Percentiles rank a stretch among this genome's conserved stretches.
Evolutionary conservation across 1,140 invertebrate genomes (phyloP).

Genomic region (Antheraea pernyi): DNA sequence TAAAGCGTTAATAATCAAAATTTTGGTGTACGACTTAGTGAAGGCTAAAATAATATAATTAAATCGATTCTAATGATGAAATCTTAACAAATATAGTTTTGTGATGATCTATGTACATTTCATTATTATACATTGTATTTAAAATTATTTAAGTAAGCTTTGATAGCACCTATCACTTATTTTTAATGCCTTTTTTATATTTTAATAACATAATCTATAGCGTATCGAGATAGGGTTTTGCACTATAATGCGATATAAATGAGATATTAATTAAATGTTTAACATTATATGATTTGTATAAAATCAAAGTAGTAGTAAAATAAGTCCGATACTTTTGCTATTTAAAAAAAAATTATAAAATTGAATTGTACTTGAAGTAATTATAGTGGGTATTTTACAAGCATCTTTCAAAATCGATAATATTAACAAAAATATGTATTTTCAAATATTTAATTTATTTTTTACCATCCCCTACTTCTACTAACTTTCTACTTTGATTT

Average conservation of each 20-base stretch:
- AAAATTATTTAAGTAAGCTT: constrained; percentile 64
- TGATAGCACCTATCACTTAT: constrained; percentile 66
- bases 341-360: too few relatives aligned
- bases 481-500: too few relatives aligned
- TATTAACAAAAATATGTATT: too few relatives aligned
- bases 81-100: constrained; percentile 16
- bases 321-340: too few relatives aligned
- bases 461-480: too few relatives aligned
- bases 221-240: background rate
- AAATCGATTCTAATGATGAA: background rate
- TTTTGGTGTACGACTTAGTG: constrained; percentile 5
- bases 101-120: constrained; percentile 38
- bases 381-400: too few relatives aligned
- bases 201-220: background rate
- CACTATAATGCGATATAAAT: background rate
- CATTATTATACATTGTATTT: constrained; percentile 25
- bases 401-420: too few relatives aligned
- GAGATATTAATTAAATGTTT: background rate
- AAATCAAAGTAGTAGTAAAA: too few relatives aligned
- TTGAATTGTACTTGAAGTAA: too few relatives aligned
- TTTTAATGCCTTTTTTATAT: background rate
- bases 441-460: too few relatives aligned
- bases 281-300: too few relatives aligned
- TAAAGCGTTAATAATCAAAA: constrained; percentile 15
- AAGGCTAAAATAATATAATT: background rate